Percentiles rank a stretch among this genome's conserved stretches.
Evolutionary conservation across 2,888 invertebrate genomes (phyloP).

Genomic region (Synergus japonicus): DNA sequence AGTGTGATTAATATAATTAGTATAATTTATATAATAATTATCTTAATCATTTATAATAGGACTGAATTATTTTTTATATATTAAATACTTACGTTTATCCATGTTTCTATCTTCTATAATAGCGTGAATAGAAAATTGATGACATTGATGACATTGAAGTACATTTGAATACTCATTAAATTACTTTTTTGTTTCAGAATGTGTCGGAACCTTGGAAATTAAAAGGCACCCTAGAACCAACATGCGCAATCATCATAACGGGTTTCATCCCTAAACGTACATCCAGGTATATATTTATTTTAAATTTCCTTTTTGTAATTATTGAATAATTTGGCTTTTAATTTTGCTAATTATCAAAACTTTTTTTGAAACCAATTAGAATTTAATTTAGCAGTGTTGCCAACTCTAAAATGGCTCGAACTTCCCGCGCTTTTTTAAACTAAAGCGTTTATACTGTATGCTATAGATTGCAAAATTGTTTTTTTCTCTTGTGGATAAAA

Average conservation of each 20-base stretch:
- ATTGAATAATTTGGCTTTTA: background rate
- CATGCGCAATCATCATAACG: constrained; percentile 70
- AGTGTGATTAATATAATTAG: no score
- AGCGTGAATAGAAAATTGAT: no score
- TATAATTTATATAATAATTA: background rate
- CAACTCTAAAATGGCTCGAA: no score
- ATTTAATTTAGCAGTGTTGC: no score
- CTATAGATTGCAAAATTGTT: no score
- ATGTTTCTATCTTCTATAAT: no score
- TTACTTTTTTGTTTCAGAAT: constrained; percentile 63
- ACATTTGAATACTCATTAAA: background rate
- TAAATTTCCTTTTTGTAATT: background rate
- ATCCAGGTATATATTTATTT: constrained; percentile 59
- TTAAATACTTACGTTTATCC: background rate
- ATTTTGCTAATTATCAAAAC: no score
- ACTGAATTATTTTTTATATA: background rate
- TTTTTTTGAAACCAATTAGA: no score
- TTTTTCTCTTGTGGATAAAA: background rate
- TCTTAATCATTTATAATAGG: background rate
- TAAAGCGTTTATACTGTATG: no score
- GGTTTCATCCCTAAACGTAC: constrained; percentile 71
- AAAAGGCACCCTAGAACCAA: constrained; percentile 62
- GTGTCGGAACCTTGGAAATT: constrained; percentile 58
- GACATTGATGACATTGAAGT: no score
- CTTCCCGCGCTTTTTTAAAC: no score